Percentiles rank a stretch among this genome's conserved stretches.
Conservation (phyloP, 2,113 vertebrate species). For the Pygoscelis adeliae region DNA sequence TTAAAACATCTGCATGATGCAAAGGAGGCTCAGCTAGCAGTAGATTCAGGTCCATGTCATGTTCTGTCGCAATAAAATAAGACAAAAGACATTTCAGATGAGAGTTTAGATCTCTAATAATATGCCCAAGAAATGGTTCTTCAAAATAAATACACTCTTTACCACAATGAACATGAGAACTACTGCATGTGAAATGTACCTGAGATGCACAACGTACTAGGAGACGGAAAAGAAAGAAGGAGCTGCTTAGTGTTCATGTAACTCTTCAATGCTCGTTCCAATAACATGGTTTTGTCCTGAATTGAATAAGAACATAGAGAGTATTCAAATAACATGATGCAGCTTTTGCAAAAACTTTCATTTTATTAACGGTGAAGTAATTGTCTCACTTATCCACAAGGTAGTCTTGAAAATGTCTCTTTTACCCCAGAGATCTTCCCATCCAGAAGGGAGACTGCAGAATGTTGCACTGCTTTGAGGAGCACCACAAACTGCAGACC, state of each 20-base stretch:
- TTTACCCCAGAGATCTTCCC: neutral
- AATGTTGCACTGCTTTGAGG: neutral
- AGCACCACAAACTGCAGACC: neutral
- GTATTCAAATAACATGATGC: neutral
- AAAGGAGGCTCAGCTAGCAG: neutral
- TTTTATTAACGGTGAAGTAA: neutral
- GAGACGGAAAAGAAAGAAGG: neutral
- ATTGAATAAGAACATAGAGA: neutral
- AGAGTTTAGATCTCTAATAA: neutral
- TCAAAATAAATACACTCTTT: neutral
- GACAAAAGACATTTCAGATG: neutral
- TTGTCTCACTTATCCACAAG: neutral
- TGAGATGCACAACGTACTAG: neutral
- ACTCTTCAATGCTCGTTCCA: neutral
- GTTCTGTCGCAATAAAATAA: neutral
- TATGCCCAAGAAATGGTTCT: neutral
- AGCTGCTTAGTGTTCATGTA: neutral
- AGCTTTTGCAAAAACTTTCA: neutral
- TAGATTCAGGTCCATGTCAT: neutral
- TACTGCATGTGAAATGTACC: neutral
- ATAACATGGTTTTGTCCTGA: neutral
- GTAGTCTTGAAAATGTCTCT: neutral
- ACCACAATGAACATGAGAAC: neutral
- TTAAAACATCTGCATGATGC: neutral
- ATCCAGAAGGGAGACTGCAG: neutral